Percentiles rank a stretch among this genome's conserved stretches.
phyloP scores from a whole-genome alignment of 2,797 vertebrate genomes.

The Acipenser oxyrinchus region DNA sequence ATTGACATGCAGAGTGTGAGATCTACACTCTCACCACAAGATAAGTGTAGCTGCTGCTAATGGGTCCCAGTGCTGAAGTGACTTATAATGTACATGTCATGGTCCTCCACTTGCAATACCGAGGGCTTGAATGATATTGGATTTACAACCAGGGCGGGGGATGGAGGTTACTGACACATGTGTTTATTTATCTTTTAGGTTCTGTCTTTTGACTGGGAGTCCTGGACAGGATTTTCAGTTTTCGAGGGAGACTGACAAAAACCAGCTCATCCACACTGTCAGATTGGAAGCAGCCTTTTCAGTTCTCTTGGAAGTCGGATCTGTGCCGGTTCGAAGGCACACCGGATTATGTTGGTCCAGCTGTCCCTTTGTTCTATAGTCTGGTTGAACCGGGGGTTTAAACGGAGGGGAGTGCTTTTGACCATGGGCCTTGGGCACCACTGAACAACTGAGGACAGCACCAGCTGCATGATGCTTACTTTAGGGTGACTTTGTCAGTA shows the following conservation, averaged over 20 bases:
- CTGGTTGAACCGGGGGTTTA: constrained; percentile 80
- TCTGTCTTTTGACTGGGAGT: constrained; percentile 29
- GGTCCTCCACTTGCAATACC: no score
- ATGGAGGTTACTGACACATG: constrained; percentile 21
- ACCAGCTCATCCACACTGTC: constrained; percentile 27
- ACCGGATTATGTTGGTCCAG: constrained; percentile 76
- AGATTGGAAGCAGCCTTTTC: constrained; percentile 16
- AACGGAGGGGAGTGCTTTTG: constrained; percentile 68
- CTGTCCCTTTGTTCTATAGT: constrained; percentile 77
- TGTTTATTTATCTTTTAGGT: constrained; percentile 15
- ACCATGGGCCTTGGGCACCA: constrained; percentile 50
- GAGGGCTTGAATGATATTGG: no score
- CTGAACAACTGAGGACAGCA: constrained; percentile 33
- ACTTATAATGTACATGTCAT: no score
- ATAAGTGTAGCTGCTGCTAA: no score
- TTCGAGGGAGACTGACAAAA: constrained; percentile 23
- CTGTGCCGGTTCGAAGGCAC: no score
- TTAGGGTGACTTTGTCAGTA: constrained; percentile 33
- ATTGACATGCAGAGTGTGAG: no score
- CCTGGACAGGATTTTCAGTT: constrained; percentile 9
- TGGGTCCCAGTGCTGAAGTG: no score
- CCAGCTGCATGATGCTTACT: constrained; percentile 45
- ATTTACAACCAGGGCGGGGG: no score
- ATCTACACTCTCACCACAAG: no score
- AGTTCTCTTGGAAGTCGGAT: no score